Base-by-base conservation (phyloP, 2,888 invertebrate genomes). In the Stramonita haemastoma region DNA sequence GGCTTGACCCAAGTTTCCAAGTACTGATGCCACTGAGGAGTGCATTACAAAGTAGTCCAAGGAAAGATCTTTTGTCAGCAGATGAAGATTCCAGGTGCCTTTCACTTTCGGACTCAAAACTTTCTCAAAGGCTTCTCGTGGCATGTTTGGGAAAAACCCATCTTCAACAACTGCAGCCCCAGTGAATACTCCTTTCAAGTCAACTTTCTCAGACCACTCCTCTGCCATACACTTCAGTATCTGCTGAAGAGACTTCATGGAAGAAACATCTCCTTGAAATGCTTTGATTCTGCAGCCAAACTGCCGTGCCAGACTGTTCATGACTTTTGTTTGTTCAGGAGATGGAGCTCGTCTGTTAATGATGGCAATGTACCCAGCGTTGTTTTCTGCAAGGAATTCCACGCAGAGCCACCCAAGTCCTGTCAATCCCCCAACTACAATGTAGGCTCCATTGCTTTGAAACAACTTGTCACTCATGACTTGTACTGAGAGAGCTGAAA, bases 41-140 rank as follows among this genome's bases (percentile, higher is more conserved):
- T 93, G 92, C 66, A 94, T 90, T 8, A 94, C 91, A 90, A 94
- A 94, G 79, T 91, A 93, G 90, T 94, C 94, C n/a, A 94, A 90
- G 26, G 89, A 56, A 19, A 91, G 73, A 29, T 92, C 36, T 86
- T 88, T 85, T 0, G 93, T 92, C 15, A 92, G 91, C 46, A 91
- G 90, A 86, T 94, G 94, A 29, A 94, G 83, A 87, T 94, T 94
- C 92, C 93, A 92, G 19, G 93, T 91, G 22, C 94, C 94, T 26
- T 90, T 60, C 5, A 94, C 92, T 89, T 94, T 94, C 15, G 94
- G 93, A 11, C 89, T 77, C 57, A 93, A 34, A 0, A 92, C 93
- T 46, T 88, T 90, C 13, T 88, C 85, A 22, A 94, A 90, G 22
- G 90, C 89, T 32, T 92, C 89, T 83, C 88, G 79, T 13, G 91